Base-by-base conservation (phyloP, 2,888 invertebrate species). In the Heteropelma amictum region DNA sequence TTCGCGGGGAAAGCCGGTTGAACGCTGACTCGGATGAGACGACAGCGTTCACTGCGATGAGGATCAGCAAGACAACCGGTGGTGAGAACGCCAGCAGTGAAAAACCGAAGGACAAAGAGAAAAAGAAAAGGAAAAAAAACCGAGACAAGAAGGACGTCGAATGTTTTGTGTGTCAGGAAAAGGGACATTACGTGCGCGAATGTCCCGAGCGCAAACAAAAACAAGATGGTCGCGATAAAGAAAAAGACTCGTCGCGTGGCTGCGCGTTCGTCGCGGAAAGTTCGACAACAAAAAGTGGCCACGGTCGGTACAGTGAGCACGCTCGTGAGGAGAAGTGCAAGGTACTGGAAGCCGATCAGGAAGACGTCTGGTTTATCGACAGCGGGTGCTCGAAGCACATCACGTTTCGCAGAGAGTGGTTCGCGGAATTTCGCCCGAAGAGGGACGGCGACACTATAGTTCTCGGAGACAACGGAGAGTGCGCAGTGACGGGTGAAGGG, bases 301-400 rank as follows among this genome's bases (percentile, higher is more conserved):
- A 28, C 28, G 28, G 28, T 28, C 7, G 28, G 28, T 51, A 53
- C n/a, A 35, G 19, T 2, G 38, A 26, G 23, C 49, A 26, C 14
- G 38, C 10, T 8, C 3, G 28, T 17, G 26, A 17, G 33, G 2
- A 58, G 10, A 8, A 35, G 7, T 12, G 64, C n/a, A 33, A 3
- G 40, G 53, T 72, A 47, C 56, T 74, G 40, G 47, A 58, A 26
- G 72, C 49, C 42, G 74, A 78, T 45, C 14, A 47, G 12, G 61
- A 69, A 3, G 80, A 79, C 12, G 42, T 54, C 28, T 80, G 78
- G 80, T 56, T 74, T 28, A 73, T 63, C 35, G 78, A 79, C 73
- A 61, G 79, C 33, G 79, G 78, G 7, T 76, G 74, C 21, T 77
- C 78, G 14, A 65, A 53, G 19, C 79, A 77, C 19, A 12, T 79